These are phyloP conservation scores for Ricordea florida DNA, from an alignment of 92 coral and sea anemone species.

Conservation along the genomic window DNA sequence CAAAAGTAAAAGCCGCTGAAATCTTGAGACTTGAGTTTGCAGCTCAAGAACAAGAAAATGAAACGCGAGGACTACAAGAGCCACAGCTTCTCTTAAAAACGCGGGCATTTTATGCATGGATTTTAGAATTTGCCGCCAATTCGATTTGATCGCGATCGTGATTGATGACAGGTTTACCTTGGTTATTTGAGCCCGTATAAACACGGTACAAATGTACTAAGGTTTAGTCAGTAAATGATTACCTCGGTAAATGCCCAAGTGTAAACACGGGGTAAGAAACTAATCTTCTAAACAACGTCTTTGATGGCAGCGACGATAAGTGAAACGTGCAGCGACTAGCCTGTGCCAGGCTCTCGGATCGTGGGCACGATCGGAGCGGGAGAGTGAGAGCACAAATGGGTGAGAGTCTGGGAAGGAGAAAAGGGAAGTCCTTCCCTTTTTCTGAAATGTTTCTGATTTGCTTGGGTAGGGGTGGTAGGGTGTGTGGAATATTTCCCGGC, in stretches of 20 bases:
- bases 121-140: not conserved
- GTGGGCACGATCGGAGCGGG: too few species aligned
- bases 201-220: conserved; percentile 12
- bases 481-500: too few species aligned
- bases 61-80: conserved; percentile 16
- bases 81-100: conserved; percentile 10
- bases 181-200: conserved; percentile 14
- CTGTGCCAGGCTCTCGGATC: too few species aligned
- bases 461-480: too few species aligned
- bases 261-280: too few species aligned
- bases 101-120: conserved; percentile 2
- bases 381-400: too few species aligned
- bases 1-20: conserved; percentile 18
- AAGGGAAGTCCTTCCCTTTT: too few species aligned
- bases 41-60: conserved; percentile 23
- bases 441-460: too few species aligned
- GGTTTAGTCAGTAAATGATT: conserved; percentile 22
- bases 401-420: too few species aligned
- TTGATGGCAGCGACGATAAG: too few species aligned
- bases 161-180: conserved; percentile 24
- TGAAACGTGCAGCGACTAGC: too few species aligned
- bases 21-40: conserved; percentile 18
- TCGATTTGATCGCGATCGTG: not conserved
- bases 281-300: too few species aligned
- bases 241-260: conserved; percentile 29